Conservation (phyloP, 2,113 vertebrate species). For the Amphiprion percula region DNA sequence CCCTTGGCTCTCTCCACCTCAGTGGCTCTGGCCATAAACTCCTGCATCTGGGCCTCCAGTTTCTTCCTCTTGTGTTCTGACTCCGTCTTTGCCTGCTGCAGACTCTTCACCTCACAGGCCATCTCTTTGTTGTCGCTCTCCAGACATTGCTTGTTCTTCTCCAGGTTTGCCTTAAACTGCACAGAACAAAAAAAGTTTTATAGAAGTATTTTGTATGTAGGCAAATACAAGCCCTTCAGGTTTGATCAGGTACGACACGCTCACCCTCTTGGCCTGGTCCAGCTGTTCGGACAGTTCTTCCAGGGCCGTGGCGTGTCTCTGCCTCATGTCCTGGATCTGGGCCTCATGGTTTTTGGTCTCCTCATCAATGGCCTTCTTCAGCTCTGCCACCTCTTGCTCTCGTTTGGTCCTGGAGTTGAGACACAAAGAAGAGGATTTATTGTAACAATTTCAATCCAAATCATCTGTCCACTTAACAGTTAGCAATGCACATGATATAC, state of each 20-base stretch:
- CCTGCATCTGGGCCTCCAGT: constrained; percentile 92
- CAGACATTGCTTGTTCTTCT: constrained; percentile 96
- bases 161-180: constrained; percentile 94
- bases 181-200: neutral
- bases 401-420: constrained; percentile 89
- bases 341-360: constrained; percentile 96
- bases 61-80: constrained; percentile 97
- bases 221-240: neutral
- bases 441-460: neutral
- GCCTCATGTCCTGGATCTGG: constrained; percentile 97
- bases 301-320: constrained; percentile 90
- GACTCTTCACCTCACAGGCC: constrained; percentile 91
- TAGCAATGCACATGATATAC: no score
- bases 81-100: constrained; percentile 93
- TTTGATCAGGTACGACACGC: constrained; percentile 14
- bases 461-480: no score
- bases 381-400: constrained; percentile 96
- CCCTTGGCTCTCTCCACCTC: constrained; percentile 90
- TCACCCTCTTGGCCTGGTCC: constrained; percentile 96
- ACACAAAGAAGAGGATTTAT: neutral
- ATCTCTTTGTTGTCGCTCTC: constrained; percentile 97
- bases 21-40: constrained; percentile 88
- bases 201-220: neutral
- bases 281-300: constrained; percentile 97
- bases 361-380: constrained; percentile 98